A percentile compares a stretch with the other conserved stretches of the same genome.
phyloP scores from a whole-genome alignment of 1,140 invertebrate genomes.

The Dysdera silvatica region DNA sequence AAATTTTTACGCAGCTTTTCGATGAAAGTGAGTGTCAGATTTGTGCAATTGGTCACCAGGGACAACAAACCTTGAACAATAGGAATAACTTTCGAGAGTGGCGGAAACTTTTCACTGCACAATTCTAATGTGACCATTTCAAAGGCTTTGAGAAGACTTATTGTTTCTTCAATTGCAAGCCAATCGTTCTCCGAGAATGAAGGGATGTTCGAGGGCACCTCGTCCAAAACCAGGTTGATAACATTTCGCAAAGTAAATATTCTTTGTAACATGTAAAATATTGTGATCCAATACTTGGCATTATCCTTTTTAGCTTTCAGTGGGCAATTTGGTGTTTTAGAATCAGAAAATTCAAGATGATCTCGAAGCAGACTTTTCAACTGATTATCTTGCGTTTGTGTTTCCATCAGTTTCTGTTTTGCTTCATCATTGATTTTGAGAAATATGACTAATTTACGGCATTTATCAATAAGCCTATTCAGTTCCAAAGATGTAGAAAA shows the following conservation, averaged over 20 bases:
- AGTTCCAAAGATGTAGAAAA: slow-evolving; percentile 10
- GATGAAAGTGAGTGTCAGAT: background rate
- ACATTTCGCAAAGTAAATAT: slow-evolving; percentile 24
- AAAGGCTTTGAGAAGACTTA: slow-evolving; percentile 21
- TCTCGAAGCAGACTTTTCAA: slow-evolving; percentile 19
- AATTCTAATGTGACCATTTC: slow-evolving; percentile 21
- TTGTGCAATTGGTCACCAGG: slow-evolving; percentile 20
- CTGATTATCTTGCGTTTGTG: slow-evolving; percentile 24
- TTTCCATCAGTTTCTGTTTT: slow-evolving; percentile 20
- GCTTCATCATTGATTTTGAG: slow-evolving; percentile 14
- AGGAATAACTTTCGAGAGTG: slow-evolving; percentile 21
- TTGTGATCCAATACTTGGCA: slow-evolving; percentile 20
- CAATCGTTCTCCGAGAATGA: slow-evolving; percentile 15
- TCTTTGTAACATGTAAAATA: slow-evolving; percentile 26
- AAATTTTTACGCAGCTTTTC: slow-evolving; percentile 22
- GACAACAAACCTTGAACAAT: slow-evolving; percentile 13
- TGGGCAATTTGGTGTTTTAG: slow-evolving; percentile 12
- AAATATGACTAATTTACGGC: slow-evolving; percentile 15
- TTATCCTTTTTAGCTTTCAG: slow-evolving; percentile 26
- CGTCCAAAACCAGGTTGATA: background rate
- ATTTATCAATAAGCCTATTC: slow-evolving; percentile 6
- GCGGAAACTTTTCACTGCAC: slow-evolving; percentile 20
- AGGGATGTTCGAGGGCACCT: slow-evolving; percentile 7
- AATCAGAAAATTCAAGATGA: slow-evolving; percentile 18
- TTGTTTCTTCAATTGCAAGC: slow-evolving; percentile 24